A percentile compares a stretch with the other conserved stretches of the same genome.
Conservation (phyloP, 2,888 invertebrate species). For the Plebejus anna region DNA sequence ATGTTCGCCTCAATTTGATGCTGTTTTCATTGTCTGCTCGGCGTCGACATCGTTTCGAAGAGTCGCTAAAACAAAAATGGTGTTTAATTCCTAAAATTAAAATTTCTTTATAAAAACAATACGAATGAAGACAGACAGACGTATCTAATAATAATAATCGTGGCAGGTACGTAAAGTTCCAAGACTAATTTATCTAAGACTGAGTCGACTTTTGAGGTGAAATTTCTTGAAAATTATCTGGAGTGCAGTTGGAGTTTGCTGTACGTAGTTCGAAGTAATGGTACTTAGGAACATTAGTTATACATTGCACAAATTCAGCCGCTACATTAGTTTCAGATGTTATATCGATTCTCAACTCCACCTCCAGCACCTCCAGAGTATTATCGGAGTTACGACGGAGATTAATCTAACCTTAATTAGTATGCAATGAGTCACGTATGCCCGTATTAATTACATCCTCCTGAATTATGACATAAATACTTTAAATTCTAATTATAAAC, state of each 20-base stretch:
- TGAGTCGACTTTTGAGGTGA: slow-evolving; percentile 16
- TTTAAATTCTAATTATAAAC: background rate
- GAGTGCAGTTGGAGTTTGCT: background rate
- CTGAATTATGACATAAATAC: background rate
- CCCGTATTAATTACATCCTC: slow-evolving; percentile 1
- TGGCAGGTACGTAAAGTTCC: background rate
- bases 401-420: slow-evolving; percentile 22
- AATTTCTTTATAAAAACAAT: background rate
- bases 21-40: slow-evolving; percentile 27
- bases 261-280: background rate
- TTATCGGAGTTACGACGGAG: slow-evolving; percentile 14
- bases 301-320: slow-evolving; percentile 21
- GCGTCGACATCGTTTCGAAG: background rate
- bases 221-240: slow-evolving; percentile 18
- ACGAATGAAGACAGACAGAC: background rate
- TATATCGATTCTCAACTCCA: slow-evolving; percentile 9
- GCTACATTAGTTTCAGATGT: slow-evolving; percentile 25
- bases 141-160: background rate
- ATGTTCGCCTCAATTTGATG: slow-evolving; percentile 52
- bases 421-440: slow-evolving; percentile 22
- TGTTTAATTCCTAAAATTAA: background rate
- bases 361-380: slow-evolving; percentile 2
- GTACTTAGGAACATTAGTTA: slow-evolving; percentile 24
- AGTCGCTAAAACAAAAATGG: background rate
- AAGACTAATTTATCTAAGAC: slow-evolving; percentile 1